Percentiles rank a stretch among this genome's conserved stretches.
Evolutionary conservation across 2,113 vertebrate species (phyloP).

Genomic region (Hippocampus abdominalis): DNA sequence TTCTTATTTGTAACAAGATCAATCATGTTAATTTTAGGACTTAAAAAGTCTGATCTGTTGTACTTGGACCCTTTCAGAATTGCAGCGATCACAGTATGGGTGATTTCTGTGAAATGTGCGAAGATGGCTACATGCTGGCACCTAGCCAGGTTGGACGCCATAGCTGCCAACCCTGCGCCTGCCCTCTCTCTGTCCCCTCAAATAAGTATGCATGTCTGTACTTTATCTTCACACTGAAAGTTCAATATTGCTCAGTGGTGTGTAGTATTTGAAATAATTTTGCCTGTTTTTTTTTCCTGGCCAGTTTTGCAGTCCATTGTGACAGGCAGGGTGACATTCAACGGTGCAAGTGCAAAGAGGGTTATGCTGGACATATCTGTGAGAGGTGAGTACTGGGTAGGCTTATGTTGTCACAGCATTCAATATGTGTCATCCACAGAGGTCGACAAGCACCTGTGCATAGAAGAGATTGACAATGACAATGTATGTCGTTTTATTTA

Average conservation of each 20-base stretch:
- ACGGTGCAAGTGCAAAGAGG: constrained; percentile 87
- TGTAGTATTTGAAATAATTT: constrained; percentile 21
- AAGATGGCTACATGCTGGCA: constrained; percentile 77
- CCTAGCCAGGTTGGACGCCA: constrained; percentile 49
- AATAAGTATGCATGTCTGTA: constrained; percentile 78
- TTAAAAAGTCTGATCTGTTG: background rate
- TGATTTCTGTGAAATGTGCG: constrained; percentile 86
- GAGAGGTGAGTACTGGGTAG: constrained; percentile 82
- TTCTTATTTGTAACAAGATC: background rate
- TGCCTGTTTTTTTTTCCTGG: constrained; percentile 18
- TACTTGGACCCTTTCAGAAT: constrained; percentile 64
- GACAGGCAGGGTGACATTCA: constrained; percentile 74
- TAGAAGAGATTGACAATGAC: background rate
- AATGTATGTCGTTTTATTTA: too few relatives aligned
- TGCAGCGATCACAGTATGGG: constrained; percentile 87
- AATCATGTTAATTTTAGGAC: background rate
- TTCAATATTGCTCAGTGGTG: background rate
- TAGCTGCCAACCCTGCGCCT: constrained; percentile 83
- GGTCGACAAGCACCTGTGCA: background rate
- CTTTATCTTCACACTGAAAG: background rate
- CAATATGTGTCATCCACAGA: too few relatives aligned
- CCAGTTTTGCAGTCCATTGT: constrained; percentile 88
- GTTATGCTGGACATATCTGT: constrained; percentile 88
- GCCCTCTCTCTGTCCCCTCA: constrained; percentile 77
- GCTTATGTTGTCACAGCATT: background rate